Base-by-base conservation (phyloP, 1,140 invertebrate genomes). In the Platyscapa corneri region DNA sequence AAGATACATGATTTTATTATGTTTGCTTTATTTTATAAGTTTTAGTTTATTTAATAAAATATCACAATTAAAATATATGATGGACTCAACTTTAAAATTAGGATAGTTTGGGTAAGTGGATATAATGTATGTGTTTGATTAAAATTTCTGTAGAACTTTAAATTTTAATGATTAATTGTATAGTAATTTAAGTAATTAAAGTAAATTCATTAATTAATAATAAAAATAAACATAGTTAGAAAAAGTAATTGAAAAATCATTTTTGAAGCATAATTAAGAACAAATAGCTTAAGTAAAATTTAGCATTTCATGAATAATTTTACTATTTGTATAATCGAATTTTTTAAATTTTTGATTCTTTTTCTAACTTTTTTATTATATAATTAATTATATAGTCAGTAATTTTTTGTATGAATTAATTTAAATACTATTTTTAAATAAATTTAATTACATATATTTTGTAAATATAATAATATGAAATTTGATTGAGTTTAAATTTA, bases 401-500 rank as follows among this genome's bases (percentile, higher is more conserved):
- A 34, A 56, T 75, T 39, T 49, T 42, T 60, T 30, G 20, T 42
- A 60, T 14, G 30, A 83, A 64, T 42, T 30, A 37, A 42, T 30
- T 60, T 64, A 37, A 70, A 5, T 72, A n/a, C 39, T 75, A 76
- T 30, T 56, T 75, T 39, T 30, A 76, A 76, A 64, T 39, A 14
- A 81, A 8, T 76, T 60, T n/a, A 42, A 56, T 64, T 27, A 64
- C 18, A 60, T 42, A 37, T 53, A 70, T 84, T 79, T 70, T 87
- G 46, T 65, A 83, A 83, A 85, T 80, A 85, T 86, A 87, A 80
- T 72, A 70, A 78, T 20, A 46, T 18, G 27, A 85, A 64, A 74
- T 0, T 76, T 18, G 20, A 0, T 85, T 74, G n/a, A 80, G 74
- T 80, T n/a, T 80, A 18, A 32, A 80, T 80, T 85, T 80, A 80